Evolutionary conservation across 2,797 vertebrate genomes (phyloP).

Genomic region (Scyliorhinus canicula): DNA sequence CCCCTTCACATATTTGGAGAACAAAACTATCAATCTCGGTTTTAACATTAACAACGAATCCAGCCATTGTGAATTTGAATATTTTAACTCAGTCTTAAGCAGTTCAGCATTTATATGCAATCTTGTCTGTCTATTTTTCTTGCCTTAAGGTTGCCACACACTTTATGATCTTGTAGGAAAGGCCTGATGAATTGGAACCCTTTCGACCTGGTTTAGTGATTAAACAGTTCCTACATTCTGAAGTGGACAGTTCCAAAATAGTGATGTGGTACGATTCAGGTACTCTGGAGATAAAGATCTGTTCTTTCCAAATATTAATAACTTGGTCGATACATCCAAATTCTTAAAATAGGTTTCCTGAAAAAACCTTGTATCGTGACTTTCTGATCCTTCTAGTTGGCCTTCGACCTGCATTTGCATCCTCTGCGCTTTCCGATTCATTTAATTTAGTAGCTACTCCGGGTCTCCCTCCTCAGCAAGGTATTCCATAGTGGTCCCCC

Average conservation of each 20-base stretch:
- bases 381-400: background rate
- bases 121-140: slow-evolving; percentile 2
- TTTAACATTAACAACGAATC: background rate
- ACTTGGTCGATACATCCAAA: background rate
- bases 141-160: background rate
- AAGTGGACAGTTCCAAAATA: slow-evolving; percentile 1
- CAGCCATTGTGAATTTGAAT: background rate
- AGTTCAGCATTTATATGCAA: background rate
- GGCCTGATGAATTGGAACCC: background rate
- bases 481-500: slow-evolving; percentile 28
- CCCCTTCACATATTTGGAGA: background rate
- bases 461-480: slow-evolving; percentile 17
- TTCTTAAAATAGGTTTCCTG: slow-evolving; percentile 19
- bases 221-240: background rate
- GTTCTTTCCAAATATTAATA: background rate
- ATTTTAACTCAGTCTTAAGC: background rate
- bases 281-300: background rate
- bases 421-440: slow-evolving; percentile 11
- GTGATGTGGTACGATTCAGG: background rate
- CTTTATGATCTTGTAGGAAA: background rate
- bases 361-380: background rate
- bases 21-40: background rate
- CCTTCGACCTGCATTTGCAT: background rate
- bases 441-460: slow-evolving; percentile 17
- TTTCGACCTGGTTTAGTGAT: background rate